Evolutionary conservation across 2,113 vertebrate genomes (phyloP), one percentile per base, ranked within the genome.

Genomic region (Formicarius rufipectus): DNA sequence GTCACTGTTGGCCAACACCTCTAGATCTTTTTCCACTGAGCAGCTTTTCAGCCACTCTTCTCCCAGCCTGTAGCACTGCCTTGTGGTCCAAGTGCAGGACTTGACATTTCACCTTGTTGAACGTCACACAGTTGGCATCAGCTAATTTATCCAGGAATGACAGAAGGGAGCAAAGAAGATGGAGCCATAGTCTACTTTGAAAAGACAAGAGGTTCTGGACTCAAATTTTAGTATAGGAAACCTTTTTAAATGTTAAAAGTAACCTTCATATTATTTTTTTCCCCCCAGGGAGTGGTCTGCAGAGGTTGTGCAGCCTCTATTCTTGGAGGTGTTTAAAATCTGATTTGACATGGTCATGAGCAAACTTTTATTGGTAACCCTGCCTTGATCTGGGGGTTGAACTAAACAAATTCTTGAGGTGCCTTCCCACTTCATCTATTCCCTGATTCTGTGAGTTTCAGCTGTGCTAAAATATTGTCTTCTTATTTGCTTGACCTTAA

Each of bases 1-100:
- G 50, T 25, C 0, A 0, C 42, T 50, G 7, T 0, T 0, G 2
- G 7, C 9, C 42, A 42, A 31, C 14, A 64, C 3, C 0, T 4
- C 6, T 14, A 42, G 25, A 14, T 9, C 35, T 6, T 58, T 49
- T 79, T 40, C 3, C 3, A 2, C n/a, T 0, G 0, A 10, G 24
- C 40, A 40, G 16, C 1, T 56, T 58, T 0, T 18, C 17, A 66
- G 14, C 3, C 2, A 0, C 50, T 33, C 50, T 42, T 37, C 3
- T 3, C 10, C 35, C 25, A 42, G 6, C 31, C 42, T 64, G 50
- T 1, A 5, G 42, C 0, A 0, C 21, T 42, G 44, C 9, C 7
- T 0, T 58, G 37, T 14, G 42, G 28, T 33, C 27, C 19, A n/a
- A 2, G 19, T 0, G 14, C 22, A 59, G 52, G 12, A 73, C 7